Conservation (phyloP, 1,140 invertebrate species). For the Procambarus clarkii region DNA sequence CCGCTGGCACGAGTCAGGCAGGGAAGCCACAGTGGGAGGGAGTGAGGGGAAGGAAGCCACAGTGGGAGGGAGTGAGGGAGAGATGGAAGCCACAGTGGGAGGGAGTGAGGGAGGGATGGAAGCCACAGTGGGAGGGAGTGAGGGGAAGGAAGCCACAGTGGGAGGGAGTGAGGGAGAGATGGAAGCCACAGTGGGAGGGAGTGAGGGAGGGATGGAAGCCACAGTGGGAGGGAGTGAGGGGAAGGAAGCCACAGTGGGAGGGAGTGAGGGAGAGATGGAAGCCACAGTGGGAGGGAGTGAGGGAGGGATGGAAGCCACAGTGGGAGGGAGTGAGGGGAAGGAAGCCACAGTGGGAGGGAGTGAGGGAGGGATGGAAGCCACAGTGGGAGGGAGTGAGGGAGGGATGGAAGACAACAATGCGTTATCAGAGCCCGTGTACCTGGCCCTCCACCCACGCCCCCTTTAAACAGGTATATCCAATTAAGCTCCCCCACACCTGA, state of each 20-base stretch:
- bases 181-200: neutral
- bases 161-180: too few species aligned
- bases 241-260: too few species aligned
- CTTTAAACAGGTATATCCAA: slow-evolving; percentile 53
- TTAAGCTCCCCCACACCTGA: slow-evolving; percentile 31
- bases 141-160: neutral
- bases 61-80: too few species aligned
- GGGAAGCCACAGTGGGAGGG: too few species aligned
- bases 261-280: too few species aligned
- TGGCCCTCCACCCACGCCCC: neutral
- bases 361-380: neutral
- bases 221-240: neutral
- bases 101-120: too few species aligned
- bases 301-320: too few species aligned
- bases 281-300: too few species aligned
- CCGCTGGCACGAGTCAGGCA: too few species aligned
- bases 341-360: neutral
- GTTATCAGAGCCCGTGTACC: neutral
- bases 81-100: neutral
- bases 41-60: too few species aligned
- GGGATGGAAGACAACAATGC: neutral
- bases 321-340: too few species aligned
- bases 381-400: neutral
- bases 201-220: neutral
- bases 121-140: neutral